Base-by-base conservation (phyloP, 2,113 vertebrate genomes). In the Tretioscincus oriximinensis region DNA sequence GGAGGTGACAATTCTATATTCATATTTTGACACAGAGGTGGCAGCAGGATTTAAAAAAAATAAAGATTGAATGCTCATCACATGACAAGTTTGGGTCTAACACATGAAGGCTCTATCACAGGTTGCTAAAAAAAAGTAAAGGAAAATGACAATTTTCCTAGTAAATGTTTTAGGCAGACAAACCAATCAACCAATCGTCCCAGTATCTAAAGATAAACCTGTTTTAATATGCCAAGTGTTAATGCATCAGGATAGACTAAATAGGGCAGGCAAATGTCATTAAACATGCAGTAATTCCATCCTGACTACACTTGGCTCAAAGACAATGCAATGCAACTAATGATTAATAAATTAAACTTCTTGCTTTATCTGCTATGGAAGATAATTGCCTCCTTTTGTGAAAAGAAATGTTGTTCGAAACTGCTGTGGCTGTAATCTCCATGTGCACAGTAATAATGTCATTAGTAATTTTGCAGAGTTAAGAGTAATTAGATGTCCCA, bases 401-500 rank as follows among this genome's bases (percentile, higher is more conserved):
- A 54, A 31, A 74, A 1, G 6, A 35, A 31, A 67, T 28, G 54
- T 66, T n/a, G 51, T 69, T 74, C 51, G n/a, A 61, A 73, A 73
- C 22, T 41, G n/a, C 63, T 54, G 66, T 78, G 67, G 21, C 76
- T 83, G 49, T 47, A 85, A 70, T 31, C 51, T 28, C 63, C 7
- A 12, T 73, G 75, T 51, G 16, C 5, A 22, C 5, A n/a, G 41
- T 45, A 47, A 77, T 70, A 41, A 73, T 11, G n/a, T 51, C 78
- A 80, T 76, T 69, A 77, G 60, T 69, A 85, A 83, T 74, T 74
- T 88, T 89, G 18, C 84, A 69, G n/a, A 86, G 54, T 9, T 80
- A 78, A 58, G 63, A 73, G 45, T 83, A 87, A 90, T n/a, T 90
- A 65, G 51, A 76, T 81, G 72, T 82, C 49, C 82, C 86, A 84